Percentiles rank a stretch among this genome's conserved stretches.
These are phyloP conservation scores for Bimastos eiseni DNA, from an alignment of 2,888 invertebrate genomes.

Conservation along the genomic window DNA sequence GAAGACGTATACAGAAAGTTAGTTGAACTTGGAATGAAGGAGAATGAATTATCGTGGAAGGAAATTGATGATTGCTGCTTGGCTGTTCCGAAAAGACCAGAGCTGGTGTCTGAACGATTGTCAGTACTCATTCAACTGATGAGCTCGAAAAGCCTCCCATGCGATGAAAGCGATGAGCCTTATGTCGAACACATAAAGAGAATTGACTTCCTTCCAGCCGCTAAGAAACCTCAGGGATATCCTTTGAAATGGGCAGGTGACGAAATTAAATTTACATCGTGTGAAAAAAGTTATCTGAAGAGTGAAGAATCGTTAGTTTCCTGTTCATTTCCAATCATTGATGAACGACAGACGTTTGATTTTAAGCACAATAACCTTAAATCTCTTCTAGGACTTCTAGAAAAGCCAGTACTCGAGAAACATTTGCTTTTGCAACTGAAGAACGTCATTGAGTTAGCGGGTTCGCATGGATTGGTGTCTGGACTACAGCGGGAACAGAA, in stretches of 20 bases:
- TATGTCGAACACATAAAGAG: background rate
- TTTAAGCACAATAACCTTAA: background rate
- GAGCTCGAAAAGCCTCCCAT: constrained; percentile 28
- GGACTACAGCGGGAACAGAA: background rate
- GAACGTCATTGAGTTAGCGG: background rate
- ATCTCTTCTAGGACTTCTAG: background rate
- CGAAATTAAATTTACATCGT: constrained; percentile 29
- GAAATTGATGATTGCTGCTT: constrained; percentile 20
- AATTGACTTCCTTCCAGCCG: constrained; percentile 41
- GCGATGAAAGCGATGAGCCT: background rate
- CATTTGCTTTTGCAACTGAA: background rate
- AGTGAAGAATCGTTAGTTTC: constrained; percentile 32
- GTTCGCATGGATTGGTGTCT: background rate
- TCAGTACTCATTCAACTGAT: constrained; percentile 34
- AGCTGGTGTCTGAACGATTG: background rate
- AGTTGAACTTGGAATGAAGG: constrained; percentile 24
- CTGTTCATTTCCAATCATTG: constrained; percentile 36
- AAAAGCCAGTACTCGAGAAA: background rate
- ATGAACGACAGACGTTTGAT: constrained; percentile 20
- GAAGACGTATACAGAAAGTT: background rate
- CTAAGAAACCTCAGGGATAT: constrained; percentile 39
- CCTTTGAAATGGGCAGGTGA: constrained; percentile 42
- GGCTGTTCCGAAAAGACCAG: constrained; percentile 10
- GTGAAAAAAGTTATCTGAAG: constrained; percentile 32
- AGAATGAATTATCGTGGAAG: constrained; percentile 17